phyloP scores from a whole-genome alignment of 1,140 invertebrate species.

The Rhynchophorus ferrugineus region DNA sequence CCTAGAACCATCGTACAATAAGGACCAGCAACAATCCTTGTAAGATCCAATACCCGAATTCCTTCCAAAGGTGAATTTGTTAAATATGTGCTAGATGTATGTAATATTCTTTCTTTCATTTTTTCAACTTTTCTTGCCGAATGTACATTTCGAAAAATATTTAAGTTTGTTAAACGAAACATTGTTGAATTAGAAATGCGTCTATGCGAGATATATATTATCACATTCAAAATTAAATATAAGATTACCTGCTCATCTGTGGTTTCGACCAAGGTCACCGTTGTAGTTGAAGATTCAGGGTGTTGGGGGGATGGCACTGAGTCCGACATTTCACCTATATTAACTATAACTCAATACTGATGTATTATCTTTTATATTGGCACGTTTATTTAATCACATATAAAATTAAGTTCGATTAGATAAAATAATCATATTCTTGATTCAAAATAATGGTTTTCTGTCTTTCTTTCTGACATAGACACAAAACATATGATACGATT shows the following conservation, averaged over 20 bases:
- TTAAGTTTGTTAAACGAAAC: slow-evolving; percentile 2
- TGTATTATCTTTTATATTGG: not conserved
- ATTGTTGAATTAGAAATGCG: too few relatives aligned
- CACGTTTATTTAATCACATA: slow-evolving; percentile 3
- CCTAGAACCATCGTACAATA: slow-evolving; percentile 90
- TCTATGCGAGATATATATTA: too few relatives aligned
- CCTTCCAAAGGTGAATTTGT: slow-evolving; percentile 44
- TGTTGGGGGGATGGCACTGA: slow-evolving; percentile 28
- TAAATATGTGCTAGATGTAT: not conserved
- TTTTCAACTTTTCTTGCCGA: too few relatives aligned
- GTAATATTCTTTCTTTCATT: slow-evolving; percentile 2
- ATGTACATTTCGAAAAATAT: too few relatives aligned
- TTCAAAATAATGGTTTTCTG: not conserved
- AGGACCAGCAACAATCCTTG: slow-evolving; percentile 74
- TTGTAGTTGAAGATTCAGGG: slow-evolving; percentile 30
- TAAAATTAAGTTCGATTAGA: not conserved
- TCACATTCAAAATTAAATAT: not conserved
- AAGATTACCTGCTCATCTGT: slow-evolving; percentile 30
- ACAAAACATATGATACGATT: not conserved
- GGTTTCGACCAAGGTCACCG: slow-evolving; percentile 31
- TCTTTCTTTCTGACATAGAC: not conserved
- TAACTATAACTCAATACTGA: not conserved
- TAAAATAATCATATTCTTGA: too few relatives aligned
- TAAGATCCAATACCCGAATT: slow-evolving; percentile 73
- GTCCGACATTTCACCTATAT: slow-evolving; percentile 27